Evolutionary conservation across 2,888 invertebrate genomes (phyloP), one percentile per base, ranked within the genome.

Genomic region (Xylocampa areola): DNA sequence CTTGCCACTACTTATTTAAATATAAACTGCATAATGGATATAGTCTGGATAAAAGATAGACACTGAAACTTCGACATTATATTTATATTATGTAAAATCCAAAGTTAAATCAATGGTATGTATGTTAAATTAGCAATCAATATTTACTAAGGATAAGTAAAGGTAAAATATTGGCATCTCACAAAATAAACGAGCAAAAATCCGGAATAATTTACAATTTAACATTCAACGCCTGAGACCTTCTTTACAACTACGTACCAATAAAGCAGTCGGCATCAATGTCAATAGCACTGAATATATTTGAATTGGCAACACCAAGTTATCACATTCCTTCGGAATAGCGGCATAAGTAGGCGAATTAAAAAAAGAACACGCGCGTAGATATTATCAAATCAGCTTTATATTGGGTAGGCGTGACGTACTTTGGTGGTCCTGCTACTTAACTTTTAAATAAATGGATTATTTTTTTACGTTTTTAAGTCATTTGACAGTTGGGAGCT

Each of bases 371-470:
- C 60, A 61, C 82, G 75, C 78, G 71, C 74, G 53, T 37, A 69
- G 82, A 80, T 81, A 71, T 68, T 74, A 80, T 80, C 77, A 65
- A 79, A 81, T 79, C 78, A 74, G 72, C 73, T 77, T 71, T 58
- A 68, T 77, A 83, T 83, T 77, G 79, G 69, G 68, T 66, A 77
- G 82, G 82, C 82, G 82, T 77, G 76, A 71, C 72, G 44, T 25
- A 19, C 68, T 62, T 55, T 52, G 80, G 77, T 78, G 80, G 79
- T 80, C 80, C 68, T 59, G 39, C 65, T 60, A 66, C 58, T 64
- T 67, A 61, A 67, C 44, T 50, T 58, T 58, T 11, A 65, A 59
- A 52, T 60, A 58, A 67, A 65, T 54, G 62, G 49, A 58, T 67
- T 65, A 70, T 64, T 57, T 58, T 50, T 57, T 57, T 33, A n/a